Conservation (phyloP, 2,888 invertebrate species). For the Schrankia costaestrigalis region DNA sequence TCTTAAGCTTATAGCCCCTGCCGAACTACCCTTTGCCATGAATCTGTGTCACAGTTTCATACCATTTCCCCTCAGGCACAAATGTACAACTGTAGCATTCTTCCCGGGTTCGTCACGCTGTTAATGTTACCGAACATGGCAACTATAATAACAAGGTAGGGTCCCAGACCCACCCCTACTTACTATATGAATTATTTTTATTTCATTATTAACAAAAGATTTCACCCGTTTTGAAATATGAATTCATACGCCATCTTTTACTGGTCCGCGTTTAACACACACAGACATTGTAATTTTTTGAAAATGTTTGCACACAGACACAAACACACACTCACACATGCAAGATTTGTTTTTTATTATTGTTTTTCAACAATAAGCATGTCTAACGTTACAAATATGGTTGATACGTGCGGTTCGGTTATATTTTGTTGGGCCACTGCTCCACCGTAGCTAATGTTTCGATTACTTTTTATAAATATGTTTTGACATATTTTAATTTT, state of each 20-base stretch:
- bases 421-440: conserved; percentile 32
- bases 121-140: conserved; percentile 71
- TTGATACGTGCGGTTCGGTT: conserved; percentile 42
- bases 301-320: conserved; percentile 3
- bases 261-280: conserved; percentile 23
- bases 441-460: conserved; percentile 44
- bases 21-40: too few species aligned
- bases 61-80: too few species aligned
- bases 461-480: conserved; percentile 38
- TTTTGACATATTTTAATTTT: conserved; percentile 57
- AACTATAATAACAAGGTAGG: conserved; percentile 39
- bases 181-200: conserved; percentile 71
- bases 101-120: conserved; percentile 63
- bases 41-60: too few species aligned
- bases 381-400: conserved; percentile 50
- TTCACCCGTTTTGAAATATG: conserved; percentile 78
- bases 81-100: conserved; percentile 27
- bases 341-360: conserved; percentile 30
- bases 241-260: conserved; percentile 76
- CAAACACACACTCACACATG: conserved; percentile 15
- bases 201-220: conserved; percentile 78
- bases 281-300: conserved; percentile 22
- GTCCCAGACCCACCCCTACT: conserved; percentile 50
- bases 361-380: conserved; percentile 52
- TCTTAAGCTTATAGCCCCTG: too few species aligned